A percentile compares a stretch with the other conserved stretches of the same genome.
Conservation (phyloP, 2,113 vertebrate genomes). For the Peucedramus taeniatus region DNA sequence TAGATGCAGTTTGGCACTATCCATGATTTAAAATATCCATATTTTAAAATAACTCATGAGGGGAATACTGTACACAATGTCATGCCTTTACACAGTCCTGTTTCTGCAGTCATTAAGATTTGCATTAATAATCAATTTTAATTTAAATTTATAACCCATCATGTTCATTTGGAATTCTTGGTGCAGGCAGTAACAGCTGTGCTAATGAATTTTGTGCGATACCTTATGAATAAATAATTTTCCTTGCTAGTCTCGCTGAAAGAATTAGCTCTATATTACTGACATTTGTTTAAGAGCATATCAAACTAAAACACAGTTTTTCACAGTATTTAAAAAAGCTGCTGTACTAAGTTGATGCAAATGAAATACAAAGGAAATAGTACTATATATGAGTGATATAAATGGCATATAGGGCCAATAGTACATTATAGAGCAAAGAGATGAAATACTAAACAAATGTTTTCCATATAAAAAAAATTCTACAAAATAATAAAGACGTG, state of each 20-base stretch:
- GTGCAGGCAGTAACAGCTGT: constrained; percentile 45
- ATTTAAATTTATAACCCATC: constrained; percentile 62
- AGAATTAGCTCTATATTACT: not conserved
- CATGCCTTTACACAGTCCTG: constrained; percentile 14
- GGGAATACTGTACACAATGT: not conserved
- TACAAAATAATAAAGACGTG: not conserved
- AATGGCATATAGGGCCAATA: not conserved
- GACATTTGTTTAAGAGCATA: not conserved
- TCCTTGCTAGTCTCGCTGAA: not conserved
- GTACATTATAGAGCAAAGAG: not conserved
- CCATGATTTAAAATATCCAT: not conserved
- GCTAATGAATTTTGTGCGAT: constrained; percentile 55
- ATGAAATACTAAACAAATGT: not conserved
- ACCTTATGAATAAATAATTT: constrained; percentile 61
- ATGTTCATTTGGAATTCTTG: constrained; percentile 61
- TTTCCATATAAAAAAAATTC: not conserved
- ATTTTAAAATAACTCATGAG: not conserved
- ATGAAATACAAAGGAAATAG: not conserved
- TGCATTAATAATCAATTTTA: constrained; percentile 62
- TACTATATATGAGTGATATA: not conserved
- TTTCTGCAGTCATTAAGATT: constrained; percentile 39
- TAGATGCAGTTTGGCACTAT: not conserved
- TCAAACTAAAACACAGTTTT: not conserved
- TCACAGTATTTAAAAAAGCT: not conserved
- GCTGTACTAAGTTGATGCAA: not conserved